A percentile compares a stretch with the other conserved stretches of the same genome.
Conservation (phyloP, 2,113 vertebrate species). For the Heterochromis multidens region DNA sequence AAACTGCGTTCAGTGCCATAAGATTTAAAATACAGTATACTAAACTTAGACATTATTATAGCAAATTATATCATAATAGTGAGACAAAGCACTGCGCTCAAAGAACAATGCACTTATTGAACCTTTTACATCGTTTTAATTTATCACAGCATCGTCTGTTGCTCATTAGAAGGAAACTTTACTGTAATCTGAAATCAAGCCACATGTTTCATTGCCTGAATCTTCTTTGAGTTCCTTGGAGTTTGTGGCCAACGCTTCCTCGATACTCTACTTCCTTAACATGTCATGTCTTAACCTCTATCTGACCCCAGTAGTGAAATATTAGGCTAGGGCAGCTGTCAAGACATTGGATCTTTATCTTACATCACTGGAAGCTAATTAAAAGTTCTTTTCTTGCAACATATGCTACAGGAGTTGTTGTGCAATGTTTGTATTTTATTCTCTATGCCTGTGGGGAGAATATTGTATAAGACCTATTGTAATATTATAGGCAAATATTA, state of each 20-base stretch:
- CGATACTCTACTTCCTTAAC: not conserved
- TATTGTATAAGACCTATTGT: too few relatives aligned
- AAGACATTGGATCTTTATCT: not conserved
- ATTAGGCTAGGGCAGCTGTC: not conserved
- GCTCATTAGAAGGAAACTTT: not conserved
- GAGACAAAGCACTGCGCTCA: not conserved
- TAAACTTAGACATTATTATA: not conserved
- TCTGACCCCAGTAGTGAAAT: not conserved
- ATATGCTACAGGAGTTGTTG: not conserved
- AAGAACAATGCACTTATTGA: not conserved
- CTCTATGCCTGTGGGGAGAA: not conserved
- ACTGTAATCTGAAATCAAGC: not conserved
- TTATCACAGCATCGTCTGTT: not conserved
- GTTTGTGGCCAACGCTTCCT: too few relatives aligned
- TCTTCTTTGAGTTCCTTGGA: not conserved
- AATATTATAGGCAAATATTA: too few relatives aligned
- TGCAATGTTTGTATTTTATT: not conserved
- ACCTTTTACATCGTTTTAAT: not conserved
- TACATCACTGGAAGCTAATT: not conserved
- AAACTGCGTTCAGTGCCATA: not conserved
- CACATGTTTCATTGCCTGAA: not conserved
- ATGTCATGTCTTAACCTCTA: not conserved
- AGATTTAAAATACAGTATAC: not conserved
- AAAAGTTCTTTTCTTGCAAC: not conserved
- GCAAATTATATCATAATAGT: not conserved